These are phyloP conservation scores for Aselliscus stoliczkanus DNA, from an alignment of 2,797 vertebrate species.

Conservation along the genomic window DNA sequence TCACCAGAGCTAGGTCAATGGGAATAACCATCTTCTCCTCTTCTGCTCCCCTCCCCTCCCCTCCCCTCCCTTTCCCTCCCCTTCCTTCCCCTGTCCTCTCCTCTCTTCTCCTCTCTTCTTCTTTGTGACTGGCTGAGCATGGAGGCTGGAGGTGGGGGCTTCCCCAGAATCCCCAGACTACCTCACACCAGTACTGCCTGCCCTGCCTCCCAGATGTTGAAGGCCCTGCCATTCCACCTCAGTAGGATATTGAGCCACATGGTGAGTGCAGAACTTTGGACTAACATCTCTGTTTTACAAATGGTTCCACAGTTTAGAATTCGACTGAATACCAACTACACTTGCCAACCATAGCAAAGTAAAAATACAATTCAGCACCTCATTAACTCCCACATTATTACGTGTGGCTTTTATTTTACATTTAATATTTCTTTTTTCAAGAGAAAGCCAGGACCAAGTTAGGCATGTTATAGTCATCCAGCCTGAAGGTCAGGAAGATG, in stretches of 20 bases:
- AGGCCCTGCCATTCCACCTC: not conserved
- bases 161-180: not conserved
- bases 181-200: not conserved
- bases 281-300: conserved; percentile 46
- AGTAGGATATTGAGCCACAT: not conserved
- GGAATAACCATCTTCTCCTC: not conserved
- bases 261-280: conserved; percentile 23
- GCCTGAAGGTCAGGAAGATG: conserved; percentile 28
- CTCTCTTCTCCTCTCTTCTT: not conserved
- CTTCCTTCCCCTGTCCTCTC: not conserved
- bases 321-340: conserved; percentile 21
- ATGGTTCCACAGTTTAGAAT: conserved; percentile 44
- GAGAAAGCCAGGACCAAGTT: conserved; percentile 59
- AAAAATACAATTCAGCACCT: conserved; percentile 67
- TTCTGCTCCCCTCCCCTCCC: not conserved
- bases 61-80: not conserved
- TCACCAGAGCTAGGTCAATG: not conserved
- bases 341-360: conserved; percentile 68
- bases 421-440: conserved; percentile 67
- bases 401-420: conserved; percentile 67
- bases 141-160: not conserved
- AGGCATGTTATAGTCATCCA: conserved; percentile 52
- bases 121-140: not conserved
- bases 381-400: conserved; percentile 68
- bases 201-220: not conserved